phyloP scores from a whole-genome alignment of 2,797 vertebrate genomes.

The Dipus sagitta region DNA sequence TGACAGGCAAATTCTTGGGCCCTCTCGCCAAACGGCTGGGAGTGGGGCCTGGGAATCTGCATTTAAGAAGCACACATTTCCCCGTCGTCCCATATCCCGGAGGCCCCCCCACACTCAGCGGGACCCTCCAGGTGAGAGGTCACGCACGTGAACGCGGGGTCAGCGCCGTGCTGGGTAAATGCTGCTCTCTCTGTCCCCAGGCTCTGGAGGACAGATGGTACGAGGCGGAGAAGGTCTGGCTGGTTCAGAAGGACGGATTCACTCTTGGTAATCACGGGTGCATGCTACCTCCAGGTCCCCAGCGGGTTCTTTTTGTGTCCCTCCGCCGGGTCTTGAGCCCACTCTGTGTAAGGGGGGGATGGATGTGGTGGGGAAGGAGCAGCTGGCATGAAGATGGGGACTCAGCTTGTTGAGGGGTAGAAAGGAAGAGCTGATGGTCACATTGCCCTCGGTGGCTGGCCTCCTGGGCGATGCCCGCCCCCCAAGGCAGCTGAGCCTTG shows the following conservation, averaged over 20 bases:
- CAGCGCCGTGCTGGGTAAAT: background rate
- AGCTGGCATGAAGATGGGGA: background rate
- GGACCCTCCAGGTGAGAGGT: too few species aligned
- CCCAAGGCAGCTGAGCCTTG: background rate
- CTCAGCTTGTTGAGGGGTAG: background rate
- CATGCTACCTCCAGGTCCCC: fast-evolving
- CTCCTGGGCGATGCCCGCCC: background rate
- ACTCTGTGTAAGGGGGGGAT: background rate
- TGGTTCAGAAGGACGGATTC: constrained; percentile 92
- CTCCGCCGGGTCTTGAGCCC: background rate
- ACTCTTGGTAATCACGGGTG: constrained; percentile 89
- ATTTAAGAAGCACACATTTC: background rate
- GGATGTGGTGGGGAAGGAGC: background rate
- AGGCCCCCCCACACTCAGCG: background rate
- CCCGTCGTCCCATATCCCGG: background rate
- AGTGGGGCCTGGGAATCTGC: background rate
- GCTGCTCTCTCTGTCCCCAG: constrained; percentile 66
- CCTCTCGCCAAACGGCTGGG: fast-evolving
- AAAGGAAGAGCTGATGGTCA: too few species aligned
- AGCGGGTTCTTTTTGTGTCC: too few species aligned
- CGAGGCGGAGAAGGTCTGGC: constrained; percentile 95
- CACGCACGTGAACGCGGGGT: too few species aligned
- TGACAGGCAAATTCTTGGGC: background rate
- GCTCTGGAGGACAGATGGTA: constrained; percentile 93
- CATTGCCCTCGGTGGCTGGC: background rate